Evolutionary conservation across 2,797 vertebrate genomes (phyloP).

Genomic region (Benthosema pterotum): DNA sequence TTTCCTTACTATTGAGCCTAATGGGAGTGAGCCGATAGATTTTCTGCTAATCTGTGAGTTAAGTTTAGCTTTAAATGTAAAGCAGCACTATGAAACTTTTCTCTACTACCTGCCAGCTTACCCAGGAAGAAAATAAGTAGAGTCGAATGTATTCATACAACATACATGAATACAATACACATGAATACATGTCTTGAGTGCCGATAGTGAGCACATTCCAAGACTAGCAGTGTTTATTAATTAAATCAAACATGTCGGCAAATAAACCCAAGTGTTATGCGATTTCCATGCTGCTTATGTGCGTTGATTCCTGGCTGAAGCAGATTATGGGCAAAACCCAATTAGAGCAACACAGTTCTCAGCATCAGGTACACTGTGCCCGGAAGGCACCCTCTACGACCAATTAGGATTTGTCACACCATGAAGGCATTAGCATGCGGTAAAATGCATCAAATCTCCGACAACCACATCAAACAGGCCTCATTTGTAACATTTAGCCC

Average conservation of each 20-base stretch:
- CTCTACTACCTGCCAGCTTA: too few relatives aligned
- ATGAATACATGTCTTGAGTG: conserved; percentile 55
- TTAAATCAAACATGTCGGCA: conserved; percentile 82
- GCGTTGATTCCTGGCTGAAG: conserved; percentile 69
- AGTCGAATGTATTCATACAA: too few relatives aligned
- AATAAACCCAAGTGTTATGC: conserved; percentile 74
- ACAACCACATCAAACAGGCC: conserved; percentile 67
- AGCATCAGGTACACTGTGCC: conserved; percentile 77
- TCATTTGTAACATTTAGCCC: conserved; percentile 73
- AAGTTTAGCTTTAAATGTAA: too few relatives aligned
- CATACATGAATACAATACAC: too few relatives aligned
- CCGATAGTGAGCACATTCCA: conserved; percentile 62
- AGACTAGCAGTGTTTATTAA: conserved; percentile 80
- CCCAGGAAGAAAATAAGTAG: too few relatives aligned
- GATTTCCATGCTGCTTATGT: conserved; percentile 76
- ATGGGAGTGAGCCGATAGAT: too few relatives aligned
- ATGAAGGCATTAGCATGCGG: conserved; percentile 65
- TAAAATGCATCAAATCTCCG: conserved; percentile 55
- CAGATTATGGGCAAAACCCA: conserved; percentile 79
- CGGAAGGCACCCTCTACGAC: conserved; percentile 76
- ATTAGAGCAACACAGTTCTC: conserved; percentile 76
- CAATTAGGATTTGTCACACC: conserved; percentile 82
- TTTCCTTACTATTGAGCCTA: too few relatives aligned
- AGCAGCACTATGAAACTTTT: too few relatives aligned
- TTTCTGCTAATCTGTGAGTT: too few relatives aligned